phyloP scores from a whole-genome alignment of 53 echinoderm and acorn worm species.

The Mesocentrotus franciscanus region DNA sequence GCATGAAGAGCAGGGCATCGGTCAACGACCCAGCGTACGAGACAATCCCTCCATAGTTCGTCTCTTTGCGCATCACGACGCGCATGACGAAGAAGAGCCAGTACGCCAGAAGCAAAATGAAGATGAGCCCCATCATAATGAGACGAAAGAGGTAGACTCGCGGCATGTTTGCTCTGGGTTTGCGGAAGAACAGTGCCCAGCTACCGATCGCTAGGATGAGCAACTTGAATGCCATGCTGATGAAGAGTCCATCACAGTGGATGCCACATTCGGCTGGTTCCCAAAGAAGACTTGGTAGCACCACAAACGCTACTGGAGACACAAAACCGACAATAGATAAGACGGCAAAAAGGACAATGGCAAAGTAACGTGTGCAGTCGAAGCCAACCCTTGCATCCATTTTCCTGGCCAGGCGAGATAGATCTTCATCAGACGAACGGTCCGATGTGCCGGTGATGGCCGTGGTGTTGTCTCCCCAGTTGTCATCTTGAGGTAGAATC shows the following conservation, averaged over 20 bases:
- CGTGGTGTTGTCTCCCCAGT: slow-evolving; percentile 99
- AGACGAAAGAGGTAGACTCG: slow-evolving; percentile 89
- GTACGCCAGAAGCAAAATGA: slow-evolving; percentile 85
- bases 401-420: slow-evolving; percentile 80
- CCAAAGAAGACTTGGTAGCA: slow-evolving; percentile 84
- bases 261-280: slow-evolving; percentile 72
- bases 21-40: slow-evolving; percentile 89
- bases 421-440: slow-evolving; percentile 89
- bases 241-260: slow-evolving; percentile 96
- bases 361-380: slow-evolving; percentile 94
- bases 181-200: slow-evolving; percentile 93
- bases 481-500: slow-evolving; percentile 97
- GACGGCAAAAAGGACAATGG: slow-evolving; percentile 73
- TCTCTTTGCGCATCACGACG: slow-evolving; percentile 71
- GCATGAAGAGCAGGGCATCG: slow-evolving; percentile 93
- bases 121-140: slow-evolving; percentile 75
- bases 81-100: slow-evolving; percentile 95
- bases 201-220: slow-evolving; percentile 89
- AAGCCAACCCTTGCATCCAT: slow-evolving; percentile 80
- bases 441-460: slow-evolving; percentile 99
- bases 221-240: slow-evolving; percentile 98
- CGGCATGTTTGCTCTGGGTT: slow-evolving; percentile 87
- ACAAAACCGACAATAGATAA: slow-evolving; percentile 84
- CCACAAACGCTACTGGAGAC: slow-evolving; percentile 92
- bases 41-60: slow-evolving; percentile 81